Base-by-base conservation (phyloP, 1,140 invertebrate species). In the Ooceraea biroi region DNA sequence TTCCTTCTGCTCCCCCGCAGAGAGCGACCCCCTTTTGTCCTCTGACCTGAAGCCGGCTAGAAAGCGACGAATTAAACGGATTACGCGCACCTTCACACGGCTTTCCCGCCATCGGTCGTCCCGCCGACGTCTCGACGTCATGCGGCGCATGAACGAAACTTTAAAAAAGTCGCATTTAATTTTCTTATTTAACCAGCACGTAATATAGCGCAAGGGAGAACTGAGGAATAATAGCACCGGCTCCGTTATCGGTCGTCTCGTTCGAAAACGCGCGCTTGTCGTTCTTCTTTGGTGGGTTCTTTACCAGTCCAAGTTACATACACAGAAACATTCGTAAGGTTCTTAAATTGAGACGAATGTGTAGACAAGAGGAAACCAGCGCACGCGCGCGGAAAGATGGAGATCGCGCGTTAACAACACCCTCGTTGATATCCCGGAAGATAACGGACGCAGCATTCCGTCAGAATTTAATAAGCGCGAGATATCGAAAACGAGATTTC, bases 311-410 rank as follows among this genome's bases (percentile, higher is more conserved):
- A 3, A 25, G 50, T 68, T 12, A 69, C 52, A 36, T 44, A 27
- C 41, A 19, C 14, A 48, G n/a, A 30, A 65, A 17, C 12, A 19
- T 8, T 10, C 12, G 17, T 10, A 44, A 48, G 2, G 2, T 25
- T 48, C 12, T 3, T 74, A 36, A 63, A 63, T 65, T 19, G 25
- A 52, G 27, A 52, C 8, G 65, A 12, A 77, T 66, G 52, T 66
- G 17, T 7, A 14, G 27, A 27, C 4, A 3, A 12, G 22, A 12
- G n/a, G 36, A 22, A 17, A 10, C 3, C 52, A 12, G 17, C 30
- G 8, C 17, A 10, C 30, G 5, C 30, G 25, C 25, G 25, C 14
- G 17, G n/a, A 30, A 27, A 17, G 10, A 50, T 48, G n/a, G n/a
- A n/a, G n/a, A n/a, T n/a, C n/a, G n/a, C n/a, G n/a, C n/a, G n/a